Evolutionary conservation across 2,888 invertebrate genomes (phyloP).

Genomic region (Hydraecia micacea): DNA sequence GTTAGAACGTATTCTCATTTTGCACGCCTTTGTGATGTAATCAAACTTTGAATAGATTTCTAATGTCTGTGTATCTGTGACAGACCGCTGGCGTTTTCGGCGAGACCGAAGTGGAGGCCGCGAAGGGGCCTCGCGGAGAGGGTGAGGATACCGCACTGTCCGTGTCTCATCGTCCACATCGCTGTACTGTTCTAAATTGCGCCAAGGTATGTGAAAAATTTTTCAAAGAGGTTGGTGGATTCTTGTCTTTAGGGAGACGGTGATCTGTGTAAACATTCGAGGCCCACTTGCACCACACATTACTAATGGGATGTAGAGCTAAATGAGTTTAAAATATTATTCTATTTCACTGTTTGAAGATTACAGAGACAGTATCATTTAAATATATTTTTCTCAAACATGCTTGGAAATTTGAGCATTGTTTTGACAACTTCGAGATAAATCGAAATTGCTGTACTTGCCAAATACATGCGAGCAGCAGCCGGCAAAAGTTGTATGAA

Average conservation of each 20-base stretch:
- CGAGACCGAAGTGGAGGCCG: conserved; percentile 84
- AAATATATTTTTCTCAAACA: no score
- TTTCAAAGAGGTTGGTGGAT: background rate
- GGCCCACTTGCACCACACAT: background rate
- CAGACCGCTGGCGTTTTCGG: conserved; percentile 88
- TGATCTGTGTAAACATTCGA: background rate
- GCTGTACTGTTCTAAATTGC: conserved; percentile 97
- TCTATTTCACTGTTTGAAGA: background rate
- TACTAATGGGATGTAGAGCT: background rate
- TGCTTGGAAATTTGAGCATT: no score
- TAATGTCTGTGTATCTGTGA: conserved; percentile 29
- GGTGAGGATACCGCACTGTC: conserved; percentile 89
- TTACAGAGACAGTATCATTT: background rate
- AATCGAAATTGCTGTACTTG: no score
- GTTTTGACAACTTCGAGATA: no score
- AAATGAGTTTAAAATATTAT: background rate
- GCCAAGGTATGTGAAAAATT: conserved; percentile 90
- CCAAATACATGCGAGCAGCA: no score
- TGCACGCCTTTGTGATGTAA: conserved; percentile 35
- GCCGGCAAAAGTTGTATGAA: no score
- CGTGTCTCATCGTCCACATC: conserved; percentile 94
- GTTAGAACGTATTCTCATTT: conserved; percentile 37
- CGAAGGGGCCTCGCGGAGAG: conserved; percentile 79
- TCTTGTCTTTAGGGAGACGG: background rate
- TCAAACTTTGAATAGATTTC: conserved; percentile 18